Evolutionary conservation across 2,113 vertebrate genomes (phyloP), one percentile per base, ranked within the genome.

Genomic region (Scolopax mira): DNA sequence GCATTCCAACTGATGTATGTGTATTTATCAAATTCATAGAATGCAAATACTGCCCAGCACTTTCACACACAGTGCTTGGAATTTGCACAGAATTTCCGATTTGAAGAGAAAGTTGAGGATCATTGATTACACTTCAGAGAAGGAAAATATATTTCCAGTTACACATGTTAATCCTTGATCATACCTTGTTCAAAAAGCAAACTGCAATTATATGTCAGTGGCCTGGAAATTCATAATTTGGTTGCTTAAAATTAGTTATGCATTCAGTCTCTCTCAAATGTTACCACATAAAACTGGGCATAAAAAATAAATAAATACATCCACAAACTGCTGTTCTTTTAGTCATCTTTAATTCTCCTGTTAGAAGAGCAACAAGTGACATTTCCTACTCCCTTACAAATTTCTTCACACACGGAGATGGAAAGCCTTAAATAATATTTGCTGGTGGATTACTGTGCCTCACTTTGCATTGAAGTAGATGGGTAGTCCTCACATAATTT

Each of bases 41-140:
- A 97, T 95, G 89, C 87, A 97, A 96, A 97, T 95, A 65, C 90
- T 96, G 91, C 74, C 78, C 88, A 95, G 48, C 31, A 80, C 15
- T 95, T 85, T 31, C 27, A 80, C 79, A 96, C 41, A 90, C 18
- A 25, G 28, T 7, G 57, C 64, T 79, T 74, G 51, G 16, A 74
- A 54, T 94, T 95, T 8, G 7, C 51, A 61, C 27, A 39, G 65
- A 31, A 51, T 72, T 72, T 55, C 57, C 57, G 21, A 73, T 77
- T 82, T 87, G 58, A 88, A 52, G 54, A 71, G 95, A 62, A 94
- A 75, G 9, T 35, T 93, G 37, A 91, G 54, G 18, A 85, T 39
- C 14, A 8, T 5, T 69, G 60, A 89, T 71, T 72, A 78, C 61
- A 49, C 10, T 60, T 94, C 67, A 87, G 77, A 96, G 41, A 85